phyloP scores from a whole-genome alignment of 1,140 invertebrate genomes.

The Micrasema minimum region DNA sequence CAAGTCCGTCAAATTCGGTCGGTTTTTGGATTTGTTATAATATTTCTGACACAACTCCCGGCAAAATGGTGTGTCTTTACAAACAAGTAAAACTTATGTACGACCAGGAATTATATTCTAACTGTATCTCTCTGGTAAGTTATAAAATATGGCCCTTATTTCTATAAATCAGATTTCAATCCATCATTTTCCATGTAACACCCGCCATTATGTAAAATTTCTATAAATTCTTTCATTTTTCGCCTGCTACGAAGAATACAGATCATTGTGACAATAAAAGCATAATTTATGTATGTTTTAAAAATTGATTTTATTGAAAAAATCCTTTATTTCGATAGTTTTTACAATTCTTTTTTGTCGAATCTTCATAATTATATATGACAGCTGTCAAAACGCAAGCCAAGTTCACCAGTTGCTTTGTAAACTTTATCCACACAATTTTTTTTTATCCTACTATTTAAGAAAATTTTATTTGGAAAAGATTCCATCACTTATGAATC shows the following conservation, averaged over 20 bases:
- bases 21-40: too few species aligned
- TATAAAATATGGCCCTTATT: neutral
- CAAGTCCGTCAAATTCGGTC: too few species aligned
- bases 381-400: too few species aligned
- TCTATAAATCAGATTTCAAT: neutral
- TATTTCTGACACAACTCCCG: too few species aligned
- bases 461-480: neutral
- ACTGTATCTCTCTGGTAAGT: slow-evolving; percentile 67
- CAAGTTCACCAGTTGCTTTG: too few species aligned
- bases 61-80: slow-evolving; percentile 63
- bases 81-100: slow-evolving; percentile 71
- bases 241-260: neutral
- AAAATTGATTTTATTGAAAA: neutral
- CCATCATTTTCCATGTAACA: neutral
- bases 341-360: too few species aligned
- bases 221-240: neutral
- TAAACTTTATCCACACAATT: neutral
- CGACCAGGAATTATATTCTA: slow-evolving; percentile 70
- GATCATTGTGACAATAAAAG: neutral
- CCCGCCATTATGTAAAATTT: neutral
- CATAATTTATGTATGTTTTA: neutral
- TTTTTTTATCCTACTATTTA: neutral
- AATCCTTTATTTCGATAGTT: too few species aligned
- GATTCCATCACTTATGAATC: neutral
- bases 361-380: too few species aligned